Percentiles rank a stretch among this genome's conserved stretches.
phyloP scores from a whole-genome alignment of 2,888 invertebrate genomes.

The Maniola hyperantus region DNA sequence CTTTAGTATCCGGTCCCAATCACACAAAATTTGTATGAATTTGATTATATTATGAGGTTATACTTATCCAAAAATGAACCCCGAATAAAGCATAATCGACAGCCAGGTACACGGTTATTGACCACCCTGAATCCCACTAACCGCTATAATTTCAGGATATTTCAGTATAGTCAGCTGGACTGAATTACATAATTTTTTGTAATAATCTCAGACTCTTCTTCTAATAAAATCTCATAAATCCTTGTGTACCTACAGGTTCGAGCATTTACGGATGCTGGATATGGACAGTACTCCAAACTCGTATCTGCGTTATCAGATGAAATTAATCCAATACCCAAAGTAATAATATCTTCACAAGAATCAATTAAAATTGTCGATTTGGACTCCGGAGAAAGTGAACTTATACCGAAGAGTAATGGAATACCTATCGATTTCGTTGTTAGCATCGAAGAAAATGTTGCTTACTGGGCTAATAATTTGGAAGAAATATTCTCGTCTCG shows the following conservation, averaged over 20 bases:
- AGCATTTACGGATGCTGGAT: conserved; percentile 90
- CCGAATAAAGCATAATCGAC: too few relatives aligned
- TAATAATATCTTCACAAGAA: conserved; percentile 88
- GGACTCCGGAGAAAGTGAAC: conserved; percentile 85
- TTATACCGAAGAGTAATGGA: conserved; percentile 84
- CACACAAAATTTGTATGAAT: too few relatives aligned
- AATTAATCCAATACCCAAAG: conserved; percentile 89
- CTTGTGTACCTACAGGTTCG: conserved; percentile 82
- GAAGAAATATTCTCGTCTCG: conserved; percentile 86
- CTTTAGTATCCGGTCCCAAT: too few relatives aligned
- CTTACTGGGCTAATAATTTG: conserved; percentile 92
- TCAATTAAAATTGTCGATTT: conserved; percentile 89
- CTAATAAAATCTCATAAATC: not conserved
- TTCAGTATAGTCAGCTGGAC: too few relatives aligned
- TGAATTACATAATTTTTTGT: too few relatives aligned
- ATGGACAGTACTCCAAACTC: conserved; percentile 86
- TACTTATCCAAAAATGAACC: too few relatives aligned
- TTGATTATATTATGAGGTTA: too few relatives aligned
- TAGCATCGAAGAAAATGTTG: conserved; percentile 86
- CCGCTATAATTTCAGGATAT: too few relatives aligned
- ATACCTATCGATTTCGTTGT: conserved; percentile 87
- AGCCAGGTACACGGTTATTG: too few relatives aligned
- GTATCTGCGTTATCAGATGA: conserved; percentile 84
- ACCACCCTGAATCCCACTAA: too few relatives aligned
- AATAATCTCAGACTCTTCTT: too few relatives aligned